phyloP scores from a whole-genome alignment of 2,113 vertebrate genomes.

The Clarias gariepinus region DNA sequence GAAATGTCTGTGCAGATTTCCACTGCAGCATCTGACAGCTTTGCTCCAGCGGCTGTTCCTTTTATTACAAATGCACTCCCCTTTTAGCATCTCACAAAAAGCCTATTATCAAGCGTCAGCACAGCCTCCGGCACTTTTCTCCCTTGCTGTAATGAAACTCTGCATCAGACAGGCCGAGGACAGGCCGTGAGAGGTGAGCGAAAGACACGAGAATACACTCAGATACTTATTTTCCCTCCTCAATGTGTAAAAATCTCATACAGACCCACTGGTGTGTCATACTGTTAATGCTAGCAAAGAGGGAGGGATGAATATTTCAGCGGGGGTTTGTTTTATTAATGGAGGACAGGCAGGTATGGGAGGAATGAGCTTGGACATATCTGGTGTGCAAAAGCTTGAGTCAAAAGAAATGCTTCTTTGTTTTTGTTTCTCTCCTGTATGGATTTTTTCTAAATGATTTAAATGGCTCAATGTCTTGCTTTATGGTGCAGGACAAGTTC shows the following conservation, averaged over 20 bases:
- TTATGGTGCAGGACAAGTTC: not conserved
- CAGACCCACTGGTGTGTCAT: conserved; percentile 44
- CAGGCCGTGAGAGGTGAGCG: not conserved
- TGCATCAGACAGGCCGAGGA: conserved; percentile 12
- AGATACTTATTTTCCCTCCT: not conserved
- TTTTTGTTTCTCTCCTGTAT: conserved; percentile 28
- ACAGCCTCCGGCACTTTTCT: not conserved
- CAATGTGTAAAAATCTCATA: conserved; percentile 43
- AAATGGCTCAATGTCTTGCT: not conserved
- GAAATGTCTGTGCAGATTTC: not conserved
- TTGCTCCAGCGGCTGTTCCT: not conserved
- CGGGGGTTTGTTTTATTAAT: conserved; percentile 40
- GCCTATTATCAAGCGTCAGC: conserved; percentile 13
- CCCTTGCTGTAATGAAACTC: conserved; percentile 27
- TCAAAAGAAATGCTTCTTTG: conserved; percentile 19
- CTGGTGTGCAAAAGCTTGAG: not conserved
- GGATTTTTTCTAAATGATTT: conserved; percentile 17
- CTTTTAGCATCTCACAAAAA: conserved; percentile 11
- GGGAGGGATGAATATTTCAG: conserved; percentile 50
- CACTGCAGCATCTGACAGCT: not conserved
- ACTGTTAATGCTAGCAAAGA: conserved; percentile 17
- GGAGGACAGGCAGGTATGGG: not conserved
- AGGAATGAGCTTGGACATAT: not conserved
- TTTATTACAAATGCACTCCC: conserved; percentile 17
- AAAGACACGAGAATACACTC: conserved; percentile 46